A percentile compares a stretch with the other conserved stretches of the same genome.
Evolutionary conservation across 2,888 invertebrate species (phyloP).

Genomic region (Meloe dianella): DNA sequence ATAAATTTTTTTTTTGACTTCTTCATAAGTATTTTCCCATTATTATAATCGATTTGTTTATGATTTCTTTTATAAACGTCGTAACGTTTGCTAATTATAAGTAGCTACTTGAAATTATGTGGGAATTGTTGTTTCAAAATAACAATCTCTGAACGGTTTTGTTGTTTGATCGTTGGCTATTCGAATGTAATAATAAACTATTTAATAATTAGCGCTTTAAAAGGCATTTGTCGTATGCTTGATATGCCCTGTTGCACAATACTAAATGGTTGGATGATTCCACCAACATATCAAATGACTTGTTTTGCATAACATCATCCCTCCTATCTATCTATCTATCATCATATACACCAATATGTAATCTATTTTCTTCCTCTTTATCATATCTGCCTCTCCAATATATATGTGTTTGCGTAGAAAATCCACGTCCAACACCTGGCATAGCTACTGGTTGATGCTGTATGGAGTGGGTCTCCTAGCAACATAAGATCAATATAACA

Average conservation of each 20-base stretch:
- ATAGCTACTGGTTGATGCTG: slow-evolving; percentile 48
- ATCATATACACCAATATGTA: neutral
- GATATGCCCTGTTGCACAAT: neutral
- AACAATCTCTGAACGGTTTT: neutral
- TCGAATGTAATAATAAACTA: neutral
- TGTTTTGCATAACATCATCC: neutral
- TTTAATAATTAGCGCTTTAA: neutral
- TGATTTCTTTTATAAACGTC: too few species aligned
- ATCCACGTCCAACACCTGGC: slow-evolving; percentile 38
- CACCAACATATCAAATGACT: neutral
- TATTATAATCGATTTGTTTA: neutral
- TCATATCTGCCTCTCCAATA: neutral
- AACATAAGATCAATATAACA: slow-evolving; percentile 58
- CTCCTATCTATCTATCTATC: neutral
- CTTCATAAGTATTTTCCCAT: neutral
- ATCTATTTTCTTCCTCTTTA: neutral
- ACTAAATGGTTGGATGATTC: neutral
- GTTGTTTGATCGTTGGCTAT: neutral
- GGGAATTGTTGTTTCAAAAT: neutral
- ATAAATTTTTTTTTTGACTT: slow-evolving; percentile 32
- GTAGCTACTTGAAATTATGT: too few species aligned
- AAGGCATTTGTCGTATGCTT: neutral
- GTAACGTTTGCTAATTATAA: too few species aligned
- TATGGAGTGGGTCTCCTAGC: slow-evolving; percentile 48
- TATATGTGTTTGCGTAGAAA: slow-evolving; percentile 21